Conservation (phyloP, 2,888 invertebrate species). For the Eulithis prunata region DNA sequence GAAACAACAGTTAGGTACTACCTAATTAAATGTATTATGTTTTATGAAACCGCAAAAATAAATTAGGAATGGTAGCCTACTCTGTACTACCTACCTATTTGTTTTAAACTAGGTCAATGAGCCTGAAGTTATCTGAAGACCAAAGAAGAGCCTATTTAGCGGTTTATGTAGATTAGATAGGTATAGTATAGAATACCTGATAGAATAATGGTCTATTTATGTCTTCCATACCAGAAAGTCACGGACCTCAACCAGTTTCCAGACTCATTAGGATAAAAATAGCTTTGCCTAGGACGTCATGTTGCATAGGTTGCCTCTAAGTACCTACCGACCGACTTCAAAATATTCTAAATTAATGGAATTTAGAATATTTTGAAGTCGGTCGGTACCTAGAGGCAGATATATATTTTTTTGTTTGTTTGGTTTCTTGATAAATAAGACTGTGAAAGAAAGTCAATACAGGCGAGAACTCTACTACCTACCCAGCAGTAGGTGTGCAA, state of each 20-base stretch:
- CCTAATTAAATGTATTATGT: neutral
- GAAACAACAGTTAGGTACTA: constrained; percentile 2
- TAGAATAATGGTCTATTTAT: constrained; percentile 14
- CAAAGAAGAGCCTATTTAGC: no score
- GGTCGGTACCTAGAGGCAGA: no score
- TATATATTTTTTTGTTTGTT: no score
- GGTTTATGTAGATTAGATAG: no score
- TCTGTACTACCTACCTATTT: no score
- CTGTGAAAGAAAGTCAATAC: no score
- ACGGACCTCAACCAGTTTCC: constrained; percentile 25
- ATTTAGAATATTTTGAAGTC: neutral
- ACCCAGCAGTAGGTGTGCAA: no score
- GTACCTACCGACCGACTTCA: no score
- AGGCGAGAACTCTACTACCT: no score
- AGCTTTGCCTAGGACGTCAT: constrained; percentile 7
- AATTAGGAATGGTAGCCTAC: constrained; percentile 4
- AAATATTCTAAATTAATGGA: neutral
- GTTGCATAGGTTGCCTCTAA: neutral
- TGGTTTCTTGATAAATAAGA: no score
- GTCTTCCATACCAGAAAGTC: constrained; percentile 9
- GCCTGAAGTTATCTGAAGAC: no score
- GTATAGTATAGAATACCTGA: neutral
- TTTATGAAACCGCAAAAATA: constrained; percentile 13
- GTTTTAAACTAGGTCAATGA: no score
- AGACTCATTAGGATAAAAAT: constrained; percentile 22